Percentiles rank a stretch among this genome's conserved stretches.
phyloP scores from a whole-genome alignment of 2,797 vertebrate species.

The Pipistrellus pipistrellus region DNA sequence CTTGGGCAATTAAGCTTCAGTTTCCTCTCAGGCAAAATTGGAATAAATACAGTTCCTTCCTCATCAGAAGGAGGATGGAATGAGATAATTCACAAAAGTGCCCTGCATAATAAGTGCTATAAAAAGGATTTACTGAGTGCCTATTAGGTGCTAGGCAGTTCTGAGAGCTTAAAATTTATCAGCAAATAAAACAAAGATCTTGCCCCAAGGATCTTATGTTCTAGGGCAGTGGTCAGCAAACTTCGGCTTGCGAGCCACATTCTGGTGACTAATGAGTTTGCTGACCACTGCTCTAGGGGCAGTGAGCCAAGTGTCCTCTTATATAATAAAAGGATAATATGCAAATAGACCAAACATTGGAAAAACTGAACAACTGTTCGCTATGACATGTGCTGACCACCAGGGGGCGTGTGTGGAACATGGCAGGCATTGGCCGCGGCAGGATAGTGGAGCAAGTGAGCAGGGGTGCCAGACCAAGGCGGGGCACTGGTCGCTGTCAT shows the following conservation, averaged over 20 bases:
- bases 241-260: no score
- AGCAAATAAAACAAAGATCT: background rate
- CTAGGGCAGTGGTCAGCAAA: background rate
- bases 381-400: no score
- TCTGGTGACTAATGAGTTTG: no score
- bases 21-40: constrained; percentile 43
- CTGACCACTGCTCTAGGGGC: background rate
- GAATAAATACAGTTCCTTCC: constrained; percentile 55
- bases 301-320: background rate
- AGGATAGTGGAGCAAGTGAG: no score
- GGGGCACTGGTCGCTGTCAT: no score
- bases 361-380: no score
- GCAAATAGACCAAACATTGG: no score
- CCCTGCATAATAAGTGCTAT: background rate
- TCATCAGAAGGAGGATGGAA: background rate
- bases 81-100: background rate
- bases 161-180: background rate
- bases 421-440: no score
- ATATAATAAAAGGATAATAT: no score
- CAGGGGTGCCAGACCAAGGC: no score
- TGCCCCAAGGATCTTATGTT: background rate
- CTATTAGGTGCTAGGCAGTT: background rate
- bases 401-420: no score
- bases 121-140: background rate
- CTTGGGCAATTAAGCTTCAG: background rate